Evolutionary conservation across 2,888 invertebrate species (phyloP).

Genomic region (Eledone cirrhosa): DNA sequence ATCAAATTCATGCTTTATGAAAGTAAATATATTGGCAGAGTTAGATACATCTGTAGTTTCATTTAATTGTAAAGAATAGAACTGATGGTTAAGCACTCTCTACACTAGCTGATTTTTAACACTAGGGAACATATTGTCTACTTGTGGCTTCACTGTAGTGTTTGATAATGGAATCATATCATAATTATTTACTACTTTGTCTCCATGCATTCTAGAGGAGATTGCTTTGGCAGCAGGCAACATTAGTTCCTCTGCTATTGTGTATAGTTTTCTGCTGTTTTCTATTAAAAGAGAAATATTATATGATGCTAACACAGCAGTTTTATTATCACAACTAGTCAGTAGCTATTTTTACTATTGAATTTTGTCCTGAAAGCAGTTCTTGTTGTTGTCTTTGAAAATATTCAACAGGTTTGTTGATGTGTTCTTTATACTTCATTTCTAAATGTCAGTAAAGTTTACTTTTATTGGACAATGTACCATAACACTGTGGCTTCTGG

Average conservation of each 20-base stretch:
- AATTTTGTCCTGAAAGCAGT: neutral
- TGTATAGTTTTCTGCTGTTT: slow-evolving; percentile 4
- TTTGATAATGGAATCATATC: neutral
- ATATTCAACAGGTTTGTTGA: neutral
- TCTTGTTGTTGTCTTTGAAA: neutral
- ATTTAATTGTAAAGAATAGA: neutral
- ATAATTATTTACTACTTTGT: neutral
- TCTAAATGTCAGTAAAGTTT: neutral
- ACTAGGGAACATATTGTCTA: neutral
- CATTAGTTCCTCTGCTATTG: slow-evolving; percentile 1
- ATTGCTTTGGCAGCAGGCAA: neutral
- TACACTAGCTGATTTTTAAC: neutral
- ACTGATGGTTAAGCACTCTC: neutral
- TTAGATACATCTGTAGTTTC: neutral
- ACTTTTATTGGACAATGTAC: too few relatives aligned
- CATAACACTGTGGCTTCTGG: too few relatives aligned
- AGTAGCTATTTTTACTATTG: neutral
- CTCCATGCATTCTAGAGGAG: neutral
- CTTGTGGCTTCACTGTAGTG: neutral
- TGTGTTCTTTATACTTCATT: neutral
- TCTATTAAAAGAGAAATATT: neutral
- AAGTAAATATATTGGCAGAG: neutral
- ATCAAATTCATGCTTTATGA: neutral
- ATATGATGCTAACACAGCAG: neutral
- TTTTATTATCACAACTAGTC: neutral